Evolutionary conservation across 2,888 invertebrate species (phyloP), one percentile per base, ranked within the genome.

Genomic region (Apoda limacodes): DNA sequence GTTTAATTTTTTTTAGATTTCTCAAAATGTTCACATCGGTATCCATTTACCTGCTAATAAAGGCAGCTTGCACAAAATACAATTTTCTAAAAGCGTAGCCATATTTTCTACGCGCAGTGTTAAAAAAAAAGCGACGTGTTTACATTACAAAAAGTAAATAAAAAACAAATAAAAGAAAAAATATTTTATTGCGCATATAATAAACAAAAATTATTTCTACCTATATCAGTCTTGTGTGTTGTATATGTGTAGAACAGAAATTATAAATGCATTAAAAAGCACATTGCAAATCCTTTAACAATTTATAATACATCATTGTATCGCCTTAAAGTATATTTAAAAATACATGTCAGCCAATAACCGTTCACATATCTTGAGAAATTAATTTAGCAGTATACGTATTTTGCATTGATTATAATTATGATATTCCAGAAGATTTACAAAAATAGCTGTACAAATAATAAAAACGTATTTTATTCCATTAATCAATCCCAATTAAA

Each of bases 221-320:
- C 65, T 67, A 68, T 67, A 72, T 76, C 78, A 80, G 78, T 78
- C 78, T 78, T 78, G 78, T 78, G 75, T 75, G 70, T 70, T 75
- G 75, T 76, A 75, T 78, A 72, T 68, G 70, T 66, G n/a, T n/a
- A n/a, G n/a, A 65, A 67, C 66, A 59, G 63, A 75, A 72, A 67
- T 54, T 53, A 65, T 67, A 71, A 75, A 76, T 74, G 75, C 74
- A 60, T 62, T 60, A 49, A 59, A 61, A 76, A 75, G 74, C 71
- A 57, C 55, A 60, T 55, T 52, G 56, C 54, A 56, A 47, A 52
- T 48, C 42, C 28, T 28, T 40, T 50, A 45, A 54, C 43, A 50
- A 46, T 35, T 34, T 22, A 17, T 15, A 28, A 27, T 26, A 40
- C 32, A 32, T 37, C 12, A 28, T 28, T 15, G 26, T 34, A 32